Evolutionary conservation across 2,797 vertebrate genomes (phyloP).

Genomic region (Galagoides demidoff): DNA sequence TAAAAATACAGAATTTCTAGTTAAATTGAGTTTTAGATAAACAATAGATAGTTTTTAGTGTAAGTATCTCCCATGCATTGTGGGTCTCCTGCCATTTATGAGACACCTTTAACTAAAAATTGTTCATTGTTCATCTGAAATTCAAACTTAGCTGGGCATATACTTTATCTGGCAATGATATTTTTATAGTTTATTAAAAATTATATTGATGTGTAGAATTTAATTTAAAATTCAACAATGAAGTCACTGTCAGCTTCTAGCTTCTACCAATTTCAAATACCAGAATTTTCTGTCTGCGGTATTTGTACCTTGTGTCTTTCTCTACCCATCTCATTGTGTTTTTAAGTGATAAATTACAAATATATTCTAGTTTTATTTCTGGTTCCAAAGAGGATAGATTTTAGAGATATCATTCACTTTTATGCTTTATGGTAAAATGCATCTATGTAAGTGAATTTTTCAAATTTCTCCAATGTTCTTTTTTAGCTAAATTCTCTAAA

Average conservation of each 20-base stretch:
- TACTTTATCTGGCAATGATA: not conserved
- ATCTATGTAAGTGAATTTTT: not conserved
- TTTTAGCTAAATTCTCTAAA: not conserved
- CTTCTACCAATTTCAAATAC: not conserved
- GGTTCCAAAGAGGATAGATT: constrained; percentile 30
- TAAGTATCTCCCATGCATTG: not conserved
- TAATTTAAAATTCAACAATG: not conserved
- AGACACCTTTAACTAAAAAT: not conserved
- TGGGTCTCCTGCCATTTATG: not conserved
- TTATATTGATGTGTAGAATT: not conserved
- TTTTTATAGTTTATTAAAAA: constrained; percentile 13
- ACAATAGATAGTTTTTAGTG: not conserved
- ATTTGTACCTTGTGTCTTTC: not conserved
- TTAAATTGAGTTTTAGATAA: constrained; percentile 50
- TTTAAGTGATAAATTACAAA: not conserved
- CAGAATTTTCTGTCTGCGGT: not conserved
- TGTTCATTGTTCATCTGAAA: constrained; percentile 2
- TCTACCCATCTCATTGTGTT: not conserved
- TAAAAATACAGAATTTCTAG: constrained; percentile 13
- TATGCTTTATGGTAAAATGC: constrained; percentile 27
- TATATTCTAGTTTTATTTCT: constrained; percentile 1
- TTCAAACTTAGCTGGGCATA: not conserved
- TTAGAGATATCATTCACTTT: constrained; percentile 52
- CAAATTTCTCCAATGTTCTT: not conserved
- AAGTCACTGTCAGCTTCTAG: not conserved